Conservation (phyloP, 2,113 vertebrate species). For the Tachuris rubrigastra region DNA sequence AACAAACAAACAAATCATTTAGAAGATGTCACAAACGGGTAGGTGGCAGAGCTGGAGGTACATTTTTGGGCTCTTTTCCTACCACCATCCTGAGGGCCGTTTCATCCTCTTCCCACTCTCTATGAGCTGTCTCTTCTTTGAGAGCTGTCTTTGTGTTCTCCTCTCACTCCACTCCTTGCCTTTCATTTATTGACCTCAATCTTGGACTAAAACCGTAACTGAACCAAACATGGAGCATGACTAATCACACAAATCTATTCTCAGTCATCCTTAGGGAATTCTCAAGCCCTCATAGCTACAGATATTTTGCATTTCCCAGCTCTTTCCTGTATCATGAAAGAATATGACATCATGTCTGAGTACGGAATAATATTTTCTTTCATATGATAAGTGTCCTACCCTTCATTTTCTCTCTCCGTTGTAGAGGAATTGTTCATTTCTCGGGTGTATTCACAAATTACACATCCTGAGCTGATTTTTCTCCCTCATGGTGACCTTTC, state of each 20-base stretch:
- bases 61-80: not conserved
- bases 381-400: not conserved
- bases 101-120: not conserved
- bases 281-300: not conserved
- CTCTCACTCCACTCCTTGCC: not conserved
- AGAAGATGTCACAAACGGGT: not conserved
- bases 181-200: not conserved
- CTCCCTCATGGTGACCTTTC: not conserved
- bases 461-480: not conserved
- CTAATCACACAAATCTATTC: not conserved
- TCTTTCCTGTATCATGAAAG: not conserved
- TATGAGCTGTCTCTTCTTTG: not conserved
- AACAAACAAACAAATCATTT: too few relatives aligned
- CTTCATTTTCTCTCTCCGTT: not conserved
- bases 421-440: not conserved
- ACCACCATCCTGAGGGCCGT: not conserved
- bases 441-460: not conserved
- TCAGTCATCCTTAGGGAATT: not conserved
- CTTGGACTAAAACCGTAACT: not conserved
- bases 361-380: constrained; percentile 11
- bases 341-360: not conserved
- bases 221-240: not conserved
- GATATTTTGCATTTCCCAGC: not conserved
- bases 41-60: not conserved
- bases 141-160: not conserved